Base-by-base conservation (phyloP, 1,140 invertebrate genomes). In the Cyphomyrmex costatus region DNA sequence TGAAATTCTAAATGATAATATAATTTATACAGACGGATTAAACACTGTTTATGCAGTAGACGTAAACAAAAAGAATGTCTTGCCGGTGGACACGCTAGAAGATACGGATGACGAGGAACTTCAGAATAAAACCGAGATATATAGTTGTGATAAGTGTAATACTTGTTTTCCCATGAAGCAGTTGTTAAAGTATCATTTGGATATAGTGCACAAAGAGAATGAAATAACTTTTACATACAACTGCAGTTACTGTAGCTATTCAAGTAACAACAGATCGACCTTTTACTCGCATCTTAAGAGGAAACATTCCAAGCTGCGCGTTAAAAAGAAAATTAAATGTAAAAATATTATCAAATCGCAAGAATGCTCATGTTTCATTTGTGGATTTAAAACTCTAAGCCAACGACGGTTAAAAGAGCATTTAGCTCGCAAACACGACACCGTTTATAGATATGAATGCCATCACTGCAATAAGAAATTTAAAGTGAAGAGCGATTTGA, bases 381-480 rank as follows among this genome's bases (percentile, higher is more conserved):
- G 94, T 56, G 92, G 93, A 0, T 96, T 95, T 79, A 95, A 95
- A 63, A 96, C 95, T 14, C 95, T 93, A 12, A 92, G 90, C 8
- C 88, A 90, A 2, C 86, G 92, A 8, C 96, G 96, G 51, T 89
- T 97, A 1, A 95, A 96, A 61, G 96, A 96, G 16, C 96, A 97
- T 88, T 94, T 96, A 4, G 93, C 92, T 49, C 91, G 93, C 0
- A 93, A 89, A 19, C 94, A 95, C 68, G 89, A 88, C 0, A 82
- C 89, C 0, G 92, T 93, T 0, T 92, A 89, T 30, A 93, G 92
- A 2, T 93, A 91, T 65, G 86, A 90, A 12, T 94, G 94, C 82
- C 89, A 92, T 7, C 92, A 86, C 21, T 94, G 94, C 49, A 92
- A 90, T 2, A 97, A 97, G 91, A 95, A 96, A n/a, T 97, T 97